These are phyloP conservation scores for Sciaenops ocellatus DNA, from an alignment of 2,797 vertebrate species.

Conservation along the genomic window DNA sequence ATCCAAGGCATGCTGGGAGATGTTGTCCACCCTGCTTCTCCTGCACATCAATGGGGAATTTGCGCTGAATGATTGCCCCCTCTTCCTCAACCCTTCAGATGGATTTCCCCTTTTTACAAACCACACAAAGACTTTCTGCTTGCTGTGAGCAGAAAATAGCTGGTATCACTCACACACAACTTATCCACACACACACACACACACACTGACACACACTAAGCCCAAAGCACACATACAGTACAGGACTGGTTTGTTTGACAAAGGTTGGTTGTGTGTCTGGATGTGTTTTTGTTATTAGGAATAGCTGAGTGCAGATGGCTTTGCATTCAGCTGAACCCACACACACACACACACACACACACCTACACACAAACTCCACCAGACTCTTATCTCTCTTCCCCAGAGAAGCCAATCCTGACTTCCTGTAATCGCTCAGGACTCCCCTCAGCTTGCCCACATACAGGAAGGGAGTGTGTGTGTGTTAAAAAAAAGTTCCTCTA, in stretches of 20 bases:
- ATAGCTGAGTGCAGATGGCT: slow-evolving; percentile 44
- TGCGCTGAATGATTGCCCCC: background rate
- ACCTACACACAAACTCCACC: slow-evolving; percentile 6
- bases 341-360: slow-evolving; percentile 10
- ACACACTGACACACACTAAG: slow-evolving; percentile 17
- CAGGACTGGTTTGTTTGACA: slow-evolving; percentile 34
- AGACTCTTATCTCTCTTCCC: slow-evolving; percentile 70
- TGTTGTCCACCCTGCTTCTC: background rate
- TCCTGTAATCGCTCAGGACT: slow-evolving; percentile 65
- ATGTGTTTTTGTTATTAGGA: slow-evolving; percentile 52
- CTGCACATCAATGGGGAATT: background rate
- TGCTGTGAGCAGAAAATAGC: slow-evolving; percentile 15
- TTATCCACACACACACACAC: slow-evolving; percentile 12
- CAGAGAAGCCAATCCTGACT: slow-evolving; percentile 60
- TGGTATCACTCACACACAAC: slow-evolving; percentile 11
- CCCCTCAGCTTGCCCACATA: slow-evolving; percentile 28
- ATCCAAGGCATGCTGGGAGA: slow-evolving; percentile 32
- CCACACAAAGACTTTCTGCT: slow-evolving; percentile 30
- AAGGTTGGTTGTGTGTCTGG: slow-evolving; percentile 21
- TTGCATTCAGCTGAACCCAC: slow-evolving; percentile 26
- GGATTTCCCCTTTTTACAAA: slow-evolving; percentile 40
- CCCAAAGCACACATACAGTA: slow-evolving; percentile 10
- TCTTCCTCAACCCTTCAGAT: slow-evolving; percentile 19
- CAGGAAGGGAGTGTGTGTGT: slow-evolving; percentile 59
- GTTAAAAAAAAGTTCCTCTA: slow-evolving; percentile 36